Percentiles rank a stretch among this genome's conserved stretches.
Conservation (phyloP, 2,113 vertebrate genomes). For the Microtus ochrogaster region DNA sequence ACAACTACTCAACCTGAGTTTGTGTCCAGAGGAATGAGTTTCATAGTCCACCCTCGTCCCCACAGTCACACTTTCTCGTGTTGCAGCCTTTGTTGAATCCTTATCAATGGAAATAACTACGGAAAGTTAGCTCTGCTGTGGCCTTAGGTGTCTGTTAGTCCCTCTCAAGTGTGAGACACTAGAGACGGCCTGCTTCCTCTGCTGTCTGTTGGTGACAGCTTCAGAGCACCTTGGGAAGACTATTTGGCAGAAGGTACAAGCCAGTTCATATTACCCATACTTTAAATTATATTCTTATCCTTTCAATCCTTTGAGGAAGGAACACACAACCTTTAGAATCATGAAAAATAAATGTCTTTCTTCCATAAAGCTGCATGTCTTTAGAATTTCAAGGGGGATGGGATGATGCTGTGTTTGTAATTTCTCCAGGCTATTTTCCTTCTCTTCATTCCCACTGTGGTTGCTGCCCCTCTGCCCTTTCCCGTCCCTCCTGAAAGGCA, state of each 20-base stretch:
- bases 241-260: background rate
- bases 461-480: background rate
- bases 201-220: background rate
- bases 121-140: background rate
- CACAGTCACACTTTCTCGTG: background rate
- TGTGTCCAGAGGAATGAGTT: background rate
- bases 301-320: background rate
- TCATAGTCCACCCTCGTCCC: background rate
- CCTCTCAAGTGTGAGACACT: background rate
- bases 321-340: background rate
- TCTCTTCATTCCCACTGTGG: background rate
- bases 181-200: background rate
- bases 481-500: background rate
- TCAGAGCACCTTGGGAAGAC: background rate
- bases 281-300: background rate
- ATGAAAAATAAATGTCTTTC: background rate
- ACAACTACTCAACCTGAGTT: background rate
- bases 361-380: background rate
- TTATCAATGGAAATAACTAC: background rate
- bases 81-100: background rate
- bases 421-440: background rate
- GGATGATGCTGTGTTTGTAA: background rate
- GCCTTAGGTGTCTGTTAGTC: background rate
- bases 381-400: background rate
- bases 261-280: background rate